A percentile compares a stretch with the other conserved stretches of the same genome.
Conservation (phyloP, 2,888 invertebrate genomes). For the Xanthia icteritia region DNA sequence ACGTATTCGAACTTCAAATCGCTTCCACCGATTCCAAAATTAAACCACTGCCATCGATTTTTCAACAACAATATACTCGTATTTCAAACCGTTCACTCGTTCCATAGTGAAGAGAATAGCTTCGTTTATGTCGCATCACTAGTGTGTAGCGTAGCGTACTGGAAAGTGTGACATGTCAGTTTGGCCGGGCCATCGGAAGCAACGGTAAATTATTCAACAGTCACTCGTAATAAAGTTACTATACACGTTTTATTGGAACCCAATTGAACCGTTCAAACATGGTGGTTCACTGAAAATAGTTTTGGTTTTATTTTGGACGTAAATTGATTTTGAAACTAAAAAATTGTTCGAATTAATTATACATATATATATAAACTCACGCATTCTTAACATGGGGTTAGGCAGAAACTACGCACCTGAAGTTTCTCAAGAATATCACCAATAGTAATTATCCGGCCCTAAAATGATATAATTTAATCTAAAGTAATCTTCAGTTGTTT, state of each 20-base stretch:
- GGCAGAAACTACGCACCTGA: no score
- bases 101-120: slow-evolving; percentile 34
- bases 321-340: not conserved
- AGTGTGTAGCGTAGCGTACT: slow-evolving; percentile 37
- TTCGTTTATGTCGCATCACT: slow-evolving; percentile 49
- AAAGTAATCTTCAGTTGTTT: not conserved
- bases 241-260: slow-evolving; percentile 62
- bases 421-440: no score
- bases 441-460: not conserved
- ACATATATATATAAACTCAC: no score
- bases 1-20: slow-evolving; percentile 13
- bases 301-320: not conserved
- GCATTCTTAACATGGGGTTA: no score
- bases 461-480: slow-evolving; percentile 4
- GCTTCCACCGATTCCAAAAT: slow-evolving; percentile 28
- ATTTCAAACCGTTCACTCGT: slow-evolving; percentile 31
- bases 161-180: slow-evolving; percentile 64
- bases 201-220: slow-evolving; percentile 70
- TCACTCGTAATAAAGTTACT: slow-evolving; percentile 66
- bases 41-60: slow-evolving; percentile 38
- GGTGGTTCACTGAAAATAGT: slow-evolving; percentile 47
- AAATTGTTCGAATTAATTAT: not conserved
- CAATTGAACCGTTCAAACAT: slow-evolving; percentile 59
- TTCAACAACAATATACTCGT: slow-evolving; percentile 41
- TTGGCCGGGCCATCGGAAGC: slow-evolving; percentile 50